Base-by-base conservation (phyloP, 1,140 invertebrate genomes). In the Cydia pomonella region DNA sequence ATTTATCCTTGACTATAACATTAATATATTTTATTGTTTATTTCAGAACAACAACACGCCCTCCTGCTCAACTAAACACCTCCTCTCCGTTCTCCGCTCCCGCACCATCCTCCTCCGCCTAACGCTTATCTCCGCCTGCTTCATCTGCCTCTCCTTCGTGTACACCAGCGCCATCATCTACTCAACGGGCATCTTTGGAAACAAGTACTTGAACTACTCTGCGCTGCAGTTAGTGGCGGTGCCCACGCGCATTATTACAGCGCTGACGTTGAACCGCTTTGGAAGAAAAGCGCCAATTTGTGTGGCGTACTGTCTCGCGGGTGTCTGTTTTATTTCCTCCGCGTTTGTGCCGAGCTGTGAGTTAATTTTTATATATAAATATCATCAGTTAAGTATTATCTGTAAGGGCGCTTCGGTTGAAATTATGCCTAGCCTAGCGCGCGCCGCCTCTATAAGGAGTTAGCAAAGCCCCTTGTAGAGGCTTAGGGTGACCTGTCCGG, bases 121-220 rank as follows among this genome's bases (percentile, higher is more conserved):
- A 47, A 84, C 94, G 0, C 93, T 95, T 13, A 95, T 95, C 62
- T 95, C 94, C n/a, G 94, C 95, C 79, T 96, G 94, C 83, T 96
- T 95, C 94, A 92, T 96, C 53, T 95, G 95, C 47, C 94, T 94
- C 81, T 94, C 95, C 2, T 95, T 97, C 78, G 94, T 97, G 3
- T 97, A 96, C 85, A 97, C 96, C 81, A 97, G 96, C 1, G 87
- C 97, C n/a, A 96, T 96, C 10, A 92, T 96, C 64, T 95, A 96
- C 79, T 94, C 95, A 0, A 94, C 94, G 47, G 94, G 93, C 72
- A 91, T 96, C 13, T 94, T 93, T 7, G 95, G 95, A n/a, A 94
- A 95, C 85, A 94, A 94, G 79, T 95, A 95, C 83, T 73, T 93
- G 16, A 95, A 95, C 85, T 94, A 94, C 82, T 93, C 94, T 10